Percentiles rank a stretch among this genome's conserved stretches.
These are phyloP conservation scores for Empis livida DNA, from an alignment of 2,888 invertebrate genomes.

Conservation along the genomic window DNA sequence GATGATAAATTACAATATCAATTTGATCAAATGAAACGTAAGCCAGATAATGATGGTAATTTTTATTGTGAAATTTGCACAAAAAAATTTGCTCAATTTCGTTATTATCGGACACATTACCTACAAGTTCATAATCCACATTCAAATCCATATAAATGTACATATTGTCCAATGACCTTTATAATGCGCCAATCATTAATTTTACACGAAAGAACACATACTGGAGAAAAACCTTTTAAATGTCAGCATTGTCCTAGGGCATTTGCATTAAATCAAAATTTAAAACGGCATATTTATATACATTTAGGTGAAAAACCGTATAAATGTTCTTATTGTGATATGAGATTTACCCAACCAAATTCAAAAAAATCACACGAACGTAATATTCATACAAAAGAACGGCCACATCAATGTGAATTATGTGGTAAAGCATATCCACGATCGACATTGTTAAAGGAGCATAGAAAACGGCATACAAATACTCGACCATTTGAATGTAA, in stretches of 20 bases:
- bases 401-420: constrained; percentile 3
- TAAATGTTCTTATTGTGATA: constrained; percentile 8
- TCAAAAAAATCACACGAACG: constrained; percentile 3
- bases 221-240: neutral
- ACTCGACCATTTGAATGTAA: constrained; percentile 7
- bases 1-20: too few species aligned
- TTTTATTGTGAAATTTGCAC: too few species aligned
- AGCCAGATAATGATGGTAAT: too few species aligned
- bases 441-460: constrained; percentile 2
- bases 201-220: constrained; percentile 1
- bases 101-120: too few species aligned
- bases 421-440: constrained; percentile 6
- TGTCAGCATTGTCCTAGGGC: constrained; percentile 3
- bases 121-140: too few species aligned
- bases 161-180: constrained; percentile 1
- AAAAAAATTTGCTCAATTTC: too few species aligned
- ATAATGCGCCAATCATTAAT: constrained; percentile 1
- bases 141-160: neutral
- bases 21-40: too few species aligned
- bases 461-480: constrained; percentile 4
- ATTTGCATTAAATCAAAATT: neutral
- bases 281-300: neutral
- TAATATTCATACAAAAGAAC: constrained; percentile 6
- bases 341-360: constrained; percentile 4
- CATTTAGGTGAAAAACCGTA: constrained; percentile 6